A percentile compares a stretch with the other conserved stretches of the same genome.
These are phyloP conservation scores for Cinara cedri DNA, from an alignment of 2,888 invertebrate species.

Conservation along the genomic window DNA sequence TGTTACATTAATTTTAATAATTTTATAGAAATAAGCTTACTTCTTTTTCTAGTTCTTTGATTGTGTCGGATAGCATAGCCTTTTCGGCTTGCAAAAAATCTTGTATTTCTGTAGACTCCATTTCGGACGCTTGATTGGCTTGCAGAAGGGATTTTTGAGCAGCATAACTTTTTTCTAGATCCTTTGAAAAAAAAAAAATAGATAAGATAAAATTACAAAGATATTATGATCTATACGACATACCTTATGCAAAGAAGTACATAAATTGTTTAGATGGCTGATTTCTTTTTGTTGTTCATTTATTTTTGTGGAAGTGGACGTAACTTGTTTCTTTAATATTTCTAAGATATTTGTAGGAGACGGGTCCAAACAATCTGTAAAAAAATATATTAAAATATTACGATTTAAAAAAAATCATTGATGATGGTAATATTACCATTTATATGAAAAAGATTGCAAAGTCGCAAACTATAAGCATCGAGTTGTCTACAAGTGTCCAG, in stretches of 20 bases:
- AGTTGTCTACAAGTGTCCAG: conserved; percentile 25
- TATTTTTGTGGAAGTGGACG: conserved; percentile 74
- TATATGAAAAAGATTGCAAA: conserved; percentile 45
- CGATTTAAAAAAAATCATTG: neutral
- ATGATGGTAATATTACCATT: conserved; percentile 17
- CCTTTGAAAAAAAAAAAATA: conserved; percentile 63
- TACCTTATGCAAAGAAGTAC: conserved; percentile 75
- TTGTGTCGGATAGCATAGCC: conserved; percentile 76
- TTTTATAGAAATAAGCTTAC: conserved; percentile 61
- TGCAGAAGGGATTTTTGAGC: conserved; percentile 73
- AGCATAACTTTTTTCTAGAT: conserved; percentile 73
- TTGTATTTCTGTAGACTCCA: conserved; percentile 81
- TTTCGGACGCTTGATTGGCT: conserved; percentile 79
- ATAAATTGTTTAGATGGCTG: conserved; percentile 72
- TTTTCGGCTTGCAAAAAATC: conserved; percentile 89
- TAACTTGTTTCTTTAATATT: conserved; percentile 67
- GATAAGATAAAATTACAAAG: conserved; percentile 44
- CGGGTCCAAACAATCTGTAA: conserved; percentile 49
- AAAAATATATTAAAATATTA: neutral
- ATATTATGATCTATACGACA: conserved; percentile 61
- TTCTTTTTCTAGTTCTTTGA: conserved; percentile 78
- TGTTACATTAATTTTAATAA: too few relatives aligned
- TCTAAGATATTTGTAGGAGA: conserved; percentile 57
- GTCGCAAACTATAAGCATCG: conserved; percentile 37
- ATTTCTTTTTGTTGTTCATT: conserved; percentile 79